Conservation (phyloP, 2,113 vertebrate genomes). For the Miniopterus natalensis region DNA sequence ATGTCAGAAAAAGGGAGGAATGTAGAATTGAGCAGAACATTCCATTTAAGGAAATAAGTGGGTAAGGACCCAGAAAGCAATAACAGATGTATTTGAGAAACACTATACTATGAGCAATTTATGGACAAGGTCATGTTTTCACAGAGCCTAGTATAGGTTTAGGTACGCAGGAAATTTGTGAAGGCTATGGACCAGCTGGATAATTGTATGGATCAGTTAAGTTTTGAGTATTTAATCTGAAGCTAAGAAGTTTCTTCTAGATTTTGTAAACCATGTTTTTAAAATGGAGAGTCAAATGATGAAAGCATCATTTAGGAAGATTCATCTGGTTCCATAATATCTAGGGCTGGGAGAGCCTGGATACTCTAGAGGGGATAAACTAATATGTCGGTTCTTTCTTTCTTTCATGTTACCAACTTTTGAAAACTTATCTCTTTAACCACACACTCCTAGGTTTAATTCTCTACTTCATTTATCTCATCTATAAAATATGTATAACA, state of each 20-base stretch:
- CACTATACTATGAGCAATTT: background rate
- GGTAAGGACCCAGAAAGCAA: background rate
- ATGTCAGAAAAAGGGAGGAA: background rate
- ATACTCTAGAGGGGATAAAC: background rate
- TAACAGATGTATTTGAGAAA: background rate
- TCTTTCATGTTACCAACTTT: background rate
- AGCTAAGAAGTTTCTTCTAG: background rate
- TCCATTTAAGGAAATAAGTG: background rate
- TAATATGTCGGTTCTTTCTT: background rate
- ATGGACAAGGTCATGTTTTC: background rate
- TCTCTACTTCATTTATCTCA: background rate
- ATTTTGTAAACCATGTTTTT: background rate
- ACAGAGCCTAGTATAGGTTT: background rate
- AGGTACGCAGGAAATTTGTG: background rate
- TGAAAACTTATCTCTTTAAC: background rate
- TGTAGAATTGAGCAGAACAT: background rate
- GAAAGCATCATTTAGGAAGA: background rate
- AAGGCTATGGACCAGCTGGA: background rate
- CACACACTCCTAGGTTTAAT: background rate
- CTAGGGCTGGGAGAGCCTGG: background rate
- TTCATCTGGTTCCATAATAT: background rate
- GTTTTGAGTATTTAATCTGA: constrained; percentile 23
- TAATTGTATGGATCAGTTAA: background rate
- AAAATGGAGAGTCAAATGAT: background rate
- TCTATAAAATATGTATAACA: background rate